phyloP scores from a whole-genome alignment of 1,140 invertebrate genomes.

The Anagrus nilaparvatae region DNA sequence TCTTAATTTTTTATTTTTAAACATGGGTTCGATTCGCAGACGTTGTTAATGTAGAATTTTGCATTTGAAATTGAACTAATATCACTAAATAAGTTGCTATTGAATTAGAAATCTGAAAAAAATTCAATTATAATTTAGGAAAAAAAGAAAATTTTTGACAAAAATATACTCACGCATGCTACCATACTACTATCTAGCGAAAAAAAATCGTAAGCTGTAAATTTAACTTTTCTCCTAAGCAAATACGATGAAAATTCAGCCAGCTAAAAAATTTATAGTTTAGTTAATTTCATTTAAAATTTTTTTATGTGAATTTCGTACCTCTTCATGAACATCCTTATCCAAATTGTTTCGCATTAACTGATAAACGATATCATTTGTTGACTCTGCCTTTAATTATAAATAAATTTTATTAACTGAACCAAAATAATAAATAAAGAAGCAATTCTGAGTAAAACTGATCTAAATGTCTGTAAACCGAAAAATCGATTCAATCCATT shows the following conservation, averaged over 20 bases:
- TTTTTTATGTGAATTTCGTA: not conserved
- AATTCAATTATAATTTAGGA: too few relatives aligned
- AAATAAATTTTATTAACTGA: not conserved
- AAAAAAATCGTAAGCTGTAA: slow-evolving; percentile 22
- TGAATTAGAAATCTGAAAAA: slow-evolving; percentile 18
- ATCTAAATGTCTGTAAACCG: too few relatives aligned
- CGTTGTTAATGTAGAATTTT: too few relatives aligned
- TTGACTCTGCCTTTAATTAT: slow-evolving; percentile 3
- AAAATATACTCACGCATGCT: slow-evolving; percentile 17
- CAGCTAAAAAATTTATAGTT: slow-evolving; percentile 15
- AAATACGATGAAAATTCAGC: slow-evolving; percentile 20
- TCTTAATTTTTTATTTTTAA: too few relatives aligned
- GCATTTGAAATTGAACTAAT: slow-evolving; percentile 18
- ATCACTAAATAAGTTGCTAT: slow-evolving; percentile 20
- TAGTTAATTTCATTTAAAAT: not conserved
- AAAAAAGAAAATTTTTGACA: not conserved
- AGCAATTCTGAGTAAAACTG: too few relatives aligned
- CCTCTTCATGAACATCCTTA: not conserved
- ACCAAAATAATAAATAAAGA: not conserved
- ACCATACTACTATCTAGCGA: slow-evolving; percentile 19
- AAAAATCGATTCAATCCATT: too few relatives aligned
- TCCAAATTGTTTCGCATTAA: not conserved
- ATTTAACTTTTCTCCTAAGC: slow-evolving; percentile 18
- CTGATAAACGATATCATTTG: not conserved
- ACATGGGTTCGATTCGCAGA: too few relatives aligned